Evolutionary conservation across 2,888 invertebrate species (phyloP).

Genomic region (Cyaniris semiargus): DNA sequence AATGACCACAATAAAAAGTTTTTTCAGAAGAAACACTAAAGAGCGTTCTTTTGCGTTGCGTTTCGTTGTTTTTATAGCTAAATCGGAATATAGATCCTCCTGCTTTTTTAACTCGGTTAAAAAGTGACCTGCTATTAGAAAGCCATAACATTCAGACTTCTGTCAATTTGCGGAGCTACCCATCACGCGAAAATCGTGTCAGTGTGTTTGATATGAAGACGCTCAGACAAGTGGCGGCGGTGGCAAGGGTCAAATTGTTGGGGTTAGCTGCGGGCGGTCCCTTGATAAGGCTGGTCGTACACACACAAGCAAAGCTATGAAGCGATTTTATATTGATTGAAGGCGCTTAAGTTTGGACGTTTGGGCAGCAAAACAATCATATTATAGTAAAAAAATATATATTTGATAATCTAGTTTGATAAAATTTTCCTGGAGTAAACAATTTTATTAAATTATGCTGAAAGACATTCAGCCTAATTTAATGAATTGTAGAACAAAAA

Average conservation of each 20-base stretch:
- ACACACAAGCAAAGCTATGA: slow-evolving; percentile 42
- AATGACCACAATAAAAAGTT: too few species aligned
- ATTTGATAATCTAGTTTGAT: too few species aligned
- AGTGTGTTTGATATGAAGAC: slow-evolving; percentile 42
- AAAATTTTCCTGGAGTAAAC: too few species aligned
- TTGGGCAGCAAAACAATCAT: too few species aligned
- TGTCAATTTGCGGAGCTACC: neutral
- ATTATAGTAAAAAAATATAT: too few species aligned
- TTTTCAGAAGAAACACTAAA: too few species aligned
- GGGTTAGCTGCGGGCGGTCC: slow-evolving; percentile 43
- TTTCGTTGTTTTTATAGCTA: too few species aligned
- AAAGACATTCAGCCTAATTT: too few species aligned
- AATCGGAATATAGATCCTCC: too few species aligned
- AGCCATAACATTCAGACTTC: neutral
- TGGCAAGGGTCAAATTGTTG: slow-evolving; percentile 42
- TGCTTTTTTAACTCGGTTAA: neutral
- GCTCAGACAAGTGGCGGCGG: slow-evolving; percentile 41
- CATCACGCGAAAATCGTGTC: slow-evolving; percentile 40
- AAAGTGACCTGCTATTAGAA: neutral
- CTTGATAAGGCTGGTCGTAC: slow-evolving; percentile 31
- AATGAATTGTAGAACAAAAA: too few species aligned
- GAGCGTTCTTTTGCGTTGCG: too few species aligned
- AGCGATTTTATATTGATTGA: neutral
- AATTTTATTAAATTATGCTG: too few species aligned
- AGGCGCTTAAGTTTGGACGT: neutral